These are phyloP conservation scores for Erebia ligea DNA, from an alignment of 2,888 invertebrate species.

Conservation along the genomic window DNA sequence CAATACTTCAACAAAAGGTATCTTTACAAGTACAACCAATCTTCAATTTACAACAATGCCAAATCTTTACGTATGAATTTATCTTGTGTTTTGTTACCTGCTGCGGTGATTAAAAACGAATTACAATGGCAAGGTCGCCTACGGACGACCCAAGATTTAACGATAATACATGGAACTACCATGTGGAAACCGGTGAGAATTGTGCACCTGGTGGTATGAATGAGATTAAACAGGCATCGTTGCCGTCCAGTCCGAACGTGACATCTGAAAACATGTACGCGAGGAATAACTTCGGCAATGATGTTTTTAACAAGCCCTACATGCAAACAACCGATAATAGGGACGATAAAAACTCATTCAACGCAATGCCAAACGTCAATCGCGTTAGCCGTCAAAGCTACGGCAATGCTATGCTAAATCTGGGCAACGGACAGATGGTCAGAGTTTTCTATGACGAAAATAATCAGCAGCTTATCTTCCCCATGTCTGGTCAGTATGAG, in stretches of 20 bases:
- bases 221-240: conserved; percentile 63
- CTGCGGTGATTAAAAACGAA: conserved; percentile 53
- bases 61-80: conserved; percentile 62
- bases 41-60: conserved; percentile 60
- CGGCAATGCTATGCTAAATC: conserved; percentile 74
- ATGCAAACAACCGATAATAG: conserved; percentile 62
- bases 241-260: conserved; percentile 56
- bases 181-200: conserved; percentile 67
- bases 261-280: conserved; percentile 68
- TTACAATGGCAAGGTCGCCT: conserved; percentile 81
- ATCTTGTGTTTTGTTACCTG: conserved; percentile 19
- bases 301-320: conserved; percentile 73
- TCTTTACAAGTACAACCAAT: conserved; percentile 47
- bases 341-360: conserved; percentile 65
- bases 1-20: not conserved
- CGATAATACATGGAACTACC: conserved; percentile 79
- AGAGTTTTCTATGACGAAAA: conserved; percentile 76
- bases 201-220: conserved; percentile 64
- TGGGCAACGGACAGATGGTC: conserved; percentile 75
- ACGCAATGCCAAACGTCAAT: conserved; percentile 57
- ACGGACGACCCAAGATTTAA: conserved; percentile 77
- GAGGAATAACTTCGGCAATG: conserved; percentile 62
- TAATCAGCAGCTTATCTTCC: conserved; percentile 74
- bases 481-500: conserved; percentile 76
- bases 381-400: conserved; percentile 65